These are phyloP conservation scores for Brotula barbata DNA, from an alignment of 2,797 vertebrate species.

Conservation along the genomic window DNA sequence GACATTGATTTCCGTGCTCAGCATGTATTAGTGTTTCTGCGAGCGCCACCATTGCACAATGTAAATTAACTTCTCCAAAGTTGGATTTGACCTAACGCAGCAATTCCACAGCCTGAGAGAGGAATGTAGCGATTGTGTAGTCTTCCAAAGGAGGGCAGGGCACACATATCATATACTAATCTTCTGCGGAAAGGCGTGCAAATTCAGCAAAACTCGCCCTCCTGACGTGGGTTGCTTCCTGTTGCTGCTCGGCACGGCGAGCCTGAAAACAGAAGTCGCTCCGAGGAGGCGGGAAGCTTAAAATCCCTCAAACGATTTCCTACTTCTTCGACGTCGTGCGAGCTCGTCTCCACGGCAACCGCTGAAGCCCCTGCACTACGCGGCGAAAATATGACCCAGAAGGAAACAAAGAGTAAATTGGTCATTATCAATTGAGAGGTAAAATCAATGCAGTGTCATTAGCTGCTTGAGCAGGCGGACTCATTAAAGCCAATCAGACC, in stretches of 20 bases:
- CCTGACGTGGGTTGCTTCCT: no score
- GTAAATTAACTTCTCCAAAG: slow-evolving; percentile 62
- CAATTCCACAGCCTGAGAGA: slow-evolving; percentile 48
- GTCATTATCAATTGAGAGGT: slow-evolving; percentile 52
- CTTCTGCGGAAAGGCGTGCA: no score
- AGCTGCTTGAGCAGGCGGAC: slow-evolving; percentile 21
- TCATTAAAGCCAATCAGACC: slow-evolving; percentile 37
- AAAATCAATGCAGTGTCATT: slow-evolving; percentile 51
- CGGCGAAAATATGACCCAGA: slow-evolving; percentile 1
- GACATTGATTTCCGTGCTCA: slow-evolving; percentile 76
- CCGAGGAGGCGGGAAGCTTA: no score
- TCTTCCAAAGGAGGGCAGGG: background rate
- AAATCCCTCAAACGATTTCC: background rate
- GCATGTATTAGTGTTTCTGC: slow-evolving; percentile 68
- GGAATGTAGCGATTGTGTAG: slow-evolving; percentile 22
- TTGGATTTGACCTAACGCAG: slow-evolving; percentile 55
- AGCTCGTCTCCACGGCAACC: no score
- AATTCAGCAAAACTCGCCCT: no score
- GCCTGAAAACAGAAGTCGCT: no score
- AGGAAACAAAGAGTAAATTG: slow-evolving; percentile 39
- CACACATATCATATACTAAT: background rate
- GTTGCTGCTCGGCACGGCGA: no score
- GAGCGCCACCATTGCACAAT: slow-evolving; percentile 66
- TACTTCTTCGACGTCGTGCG: no score
- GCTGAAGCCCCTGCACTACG: no score